A percentile compares a stretch with the other conserved stretches of the same genome.
Conservation (phyloP, 2,888 invertebrate genomes). For the Dexiosoma caninum region DNA sequence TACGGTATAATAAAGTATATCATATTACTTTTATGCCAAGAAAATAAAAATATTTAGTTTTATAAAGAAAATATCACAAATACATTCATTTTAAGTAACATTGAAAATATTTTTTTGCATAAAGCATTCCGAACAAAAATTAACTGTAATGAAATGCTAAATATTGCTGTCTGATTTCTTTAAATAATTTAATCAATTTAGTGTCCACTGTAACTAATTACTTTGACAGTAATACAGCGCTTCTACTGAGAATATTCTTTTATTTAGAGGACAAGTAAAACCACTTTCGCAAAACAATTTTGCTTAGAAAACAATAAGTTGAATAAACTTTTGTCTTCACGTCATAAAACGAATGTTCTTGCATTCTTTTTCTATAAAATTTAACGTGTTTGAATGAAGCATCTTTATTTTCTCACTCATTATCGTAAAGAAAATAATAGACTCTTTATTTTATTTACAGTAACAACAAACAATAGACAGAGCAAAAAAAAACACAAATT, state of each 20-base stretch:
- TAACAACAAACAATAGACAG: constrained; percentile 24
- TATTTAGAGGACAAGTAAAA: constrained; percentile 17
- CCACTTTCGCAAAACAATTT: neutral
- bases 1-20: too few relatives aligned
- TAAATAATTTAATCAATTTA: too few relatives aligned
- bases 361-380: neutral
- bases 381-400: neutral
- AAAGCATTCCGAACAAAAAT: too few relatives aligned
- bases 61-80: too few relatives aligned
- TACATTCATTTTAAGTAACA: too few relatives aligned
- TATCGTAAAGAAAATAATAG: neutral
- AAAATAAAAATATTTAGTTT: too few relatives aligned
- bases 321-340: constrained; percentile 65
- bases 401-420: neutral
- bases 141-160: too few relatives aligned
- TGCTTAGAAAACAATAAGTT: constrained; percentile 54
- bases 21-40: too few relatives aligned
- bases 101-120: too few relatives aligned
- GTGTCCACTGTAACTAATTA: neutral
- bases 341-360: constrained; percentile 27
- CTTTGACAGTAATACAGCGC: neutral
- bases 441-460: constrained; percentile 20
- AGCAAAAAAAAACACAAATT: neutral
- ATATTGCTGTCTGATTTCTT: too few relatives aligned
- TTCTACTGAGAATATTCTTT: too few relatives aligned